Evolutionary conservation across 2,888 invertebrate genomes (phyloP), one percentile per base, ranked within the genome.

Genomic region (Eremobia ochroleuca): DNA sequence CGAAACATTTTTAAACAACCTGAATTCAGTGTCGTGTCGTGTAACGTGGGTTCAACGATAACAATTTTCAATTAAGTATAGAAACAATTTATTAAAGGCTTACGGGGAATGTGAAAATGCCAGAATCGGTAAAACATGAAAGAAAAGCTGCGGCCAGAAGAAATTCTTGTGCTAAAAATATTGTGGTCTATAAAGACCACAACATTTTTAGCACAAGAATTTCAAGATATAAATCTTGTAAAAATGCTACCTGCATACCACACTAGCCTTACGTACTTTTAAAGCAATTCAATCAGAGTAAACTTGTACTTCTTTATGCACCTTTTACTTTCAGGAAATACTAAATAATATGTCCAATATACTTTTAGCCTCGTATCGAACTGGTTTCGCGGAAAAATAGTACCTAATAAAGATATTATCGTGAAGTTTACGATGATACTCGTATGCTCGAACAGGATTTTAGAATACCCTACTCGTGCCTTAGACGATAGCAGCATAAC

Each of bases 391-490:
- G 52, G 61, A 49, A 68, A 87, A 72, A 81, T 83, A 75, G 66
- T 71, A 71, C 43, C 61, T 52, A 59, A 69, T 76, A 65, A 86
- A 85, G 79, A 83, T 87, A 80, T 64, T 73, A 87, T 82, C 81
- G 58, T 31, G 74, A 77, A 73, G 70, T 85, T 83, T 86, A 87
- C 77, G 78, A 62, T 74, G 74, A 82, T 79, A n/a, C n/a, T n/a
- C n/a, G n/a, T n/a, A 88, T 85, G 78, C 67, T 66, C 58, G 31
- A 77, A 76, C 79, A 80, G 88, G 88, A 88, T 84, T 87, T 88
- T 85, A 82, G 76, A 77, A 82, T 73, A 81, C 70, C 40, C 65
- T 61, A 65, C 71, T 72, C 52, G 37, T 74, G 40, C 68, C 46
- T 79, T 52, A 28, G 43, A 59, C 31, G 55, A 73, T 46, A 69